Evolutionary conservation across 2,113 vertebrate genomes (phyloP), one percentile per base, ranked within the genome.

Genomic region (Eulemur macaco): DNA sequence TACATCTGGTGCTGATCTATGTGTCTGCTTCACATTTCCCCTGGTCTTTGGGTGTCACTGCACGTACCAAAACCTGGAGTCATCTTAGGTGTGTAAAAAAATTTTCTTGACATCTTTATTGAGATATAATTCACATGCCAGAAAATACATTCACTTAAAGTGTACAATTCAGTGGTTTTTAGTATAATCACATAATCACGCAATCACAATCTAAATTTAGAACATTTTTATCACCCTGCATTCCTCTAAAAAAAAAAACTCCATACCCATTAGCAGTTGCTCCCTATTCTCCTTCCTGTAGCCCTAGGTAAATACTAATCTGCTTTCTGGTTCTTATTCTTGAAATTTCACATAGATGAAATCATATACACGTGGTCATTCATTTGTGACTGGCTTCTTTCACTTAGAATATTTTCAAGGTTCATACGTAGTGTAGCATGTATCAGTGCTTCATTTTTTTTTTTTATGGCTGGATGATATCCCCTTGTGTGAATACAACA

Each of bases 121-220:
- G 37, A 96, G 50, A 56, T 78, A 52, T 9, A 93, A 56, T 45
- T 74, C 47, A 89, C 5, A 86, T 86, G 73, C 25, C 13, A 52
- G 80, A 91, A 94, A 77, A 94, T 91, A 34, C 4, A 42, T 17
- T 77, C 42, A 88, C 42, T 60, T 94, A 58, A 80, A 83, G n/a
- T 56, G 21, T 52, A 68, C 1, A 81, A 21, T 63, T 77, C 31
- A 56, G 3, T 50, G 37, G 11, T 54, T 74, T 88, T 80, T 42
- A 52, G n/a, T 69, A 89, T 86, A 54, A 47, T 50, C 47, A 84
- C 23, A 45, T 45, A 80, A 39, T 73, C 14, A 37, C 13, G 18
- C 3, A 77, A 52, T 77, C 52, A 52, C 10, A 47, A 29, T 58
- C 64, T 94, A 68, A 89, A 90, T 86, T 68, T 66, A 68, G 50